Percentiles rank a stretch among this genome's conserved stretches.
Conservation (phyloP, 92 coral and sea anemone species). For the Plumapathes pennacea region DNA sequence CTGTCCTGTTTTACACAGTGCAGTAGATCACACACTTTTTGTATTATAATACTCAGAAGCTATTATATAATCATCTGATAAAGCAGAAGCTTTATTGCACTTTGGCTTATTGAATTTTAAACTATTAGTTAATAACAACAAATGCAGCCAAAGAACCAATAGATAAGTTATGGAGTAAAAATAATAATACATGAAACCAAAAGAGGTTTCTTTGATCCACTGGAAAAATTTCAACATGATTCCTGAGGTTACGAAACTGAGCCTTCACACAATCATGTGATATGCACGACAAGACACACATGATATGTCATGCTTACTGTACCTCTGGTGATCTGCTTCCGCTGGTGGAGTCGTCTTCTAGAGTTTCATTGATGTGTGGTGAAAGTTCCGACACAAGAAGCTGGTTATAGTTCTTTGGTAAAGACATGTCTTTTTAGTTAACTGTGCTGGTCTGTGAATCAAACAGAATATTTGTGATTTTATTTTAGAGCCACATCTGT, state of each 20-base stretch:
- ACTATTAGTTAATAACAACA: background rate
- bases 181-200: too few species aligned
- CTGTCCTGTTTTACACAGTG: too few species aligned
- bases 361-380: slow-evolving; percentile 19
- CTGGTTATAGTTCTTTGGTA: too few species aligned
- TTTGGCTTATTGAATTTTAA: background rate
- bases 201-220: background rate
- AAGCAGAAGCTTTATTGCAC: too few species aligned
- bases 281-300: too few species aligned
- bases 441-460: too few species aligned
- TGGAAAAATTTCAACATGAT: background rate
- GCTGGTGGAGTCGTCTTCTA: slow-evolving; percentile 34
- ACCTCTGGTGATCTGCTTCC: slow-evolving; percentile 29
- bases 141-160: background rate
- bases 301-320: background rate
- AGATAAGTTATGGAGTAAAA: background rate
- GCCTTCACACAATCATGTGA: background rate
- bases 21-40: too few species aligned
- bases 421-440: too few species aligned
- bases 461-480: too few species aligned
- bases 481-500: too few species aligned
- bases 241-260: background rate
- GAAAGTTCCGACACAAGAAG: slow-evolving; percentile 32
- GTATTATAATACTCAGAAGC: too few species aligned
- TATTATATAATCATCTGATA: too few species aligned